Conservation (phyloP, 1,140 invertebrate species). For the Brachystomella parvula region DNA sequence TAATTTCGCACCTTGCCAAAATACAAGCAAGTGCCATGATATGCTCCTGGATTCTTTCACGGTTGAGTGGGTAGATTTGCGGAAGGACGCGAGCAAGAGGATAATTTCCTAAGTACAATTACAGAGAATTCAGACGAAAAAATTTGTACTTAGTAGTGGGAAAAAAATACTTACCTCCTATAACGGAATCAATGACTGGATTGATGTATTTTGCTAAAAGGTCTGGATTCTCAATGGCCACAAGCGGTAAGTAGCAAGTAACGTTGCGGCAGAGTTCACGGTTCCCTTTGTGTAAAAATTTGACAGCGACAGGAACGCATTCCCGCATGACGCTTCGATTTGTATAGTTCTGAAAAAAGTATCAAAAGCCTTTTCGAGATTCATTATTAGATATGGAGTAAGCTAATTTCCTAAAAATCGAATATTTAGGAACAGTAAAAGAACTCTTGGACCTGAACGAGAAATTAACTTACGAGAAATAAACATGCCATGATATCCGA, state of each 20-base stretch:
- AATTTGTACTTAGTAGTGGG: not conserved
- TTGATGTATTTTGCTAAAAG: constrained; percentile 76
- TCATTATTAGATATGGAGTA: no score
- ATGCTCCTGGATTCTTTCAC: constrained; percentile 73
- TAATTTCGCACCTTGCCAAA: constrained; percentile 67
- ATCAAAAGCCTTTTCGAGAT: no score
- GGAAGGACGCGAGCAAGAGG: constrained; percentile 72
- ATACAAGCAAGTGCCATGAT: constrained; percentile 70
- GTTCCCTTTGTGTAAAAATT: constrained; percentile 83
- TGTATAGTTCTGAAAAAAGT: constrained; percentile 64
- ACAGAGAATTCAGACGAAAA: not conserved
- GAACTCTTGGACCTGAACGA: no score
- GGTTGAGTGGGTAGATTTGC: constrained; percentile 77
- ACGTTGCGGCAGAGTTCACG: constrained; percentile 78
- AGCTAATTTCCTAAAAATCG: not conserved
- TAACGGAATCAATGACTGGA: constrained; percentile 79
- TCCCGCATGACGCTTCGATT: constrained; percentile 81
- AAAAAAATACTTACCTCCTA: constrained; percentile 56
- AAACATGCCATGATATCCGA: constrained; percentile 88
- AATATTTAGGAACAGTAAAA: no score
- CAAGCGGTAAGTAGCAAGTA: constrained; percentile 81
- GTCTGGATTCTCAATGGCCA: constrained; percentile 82
- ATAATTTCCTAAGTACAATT: constrained; percentile 61
- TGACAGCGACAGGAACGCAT: constrained; percentile 79
- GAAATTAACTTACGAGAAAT: constrained; percentile 72